These are phyloP conservation scores for Acronicta psi DNA, from an alignment of 2,888 invertebrate species.

Conservation along the genomic window DNA sequence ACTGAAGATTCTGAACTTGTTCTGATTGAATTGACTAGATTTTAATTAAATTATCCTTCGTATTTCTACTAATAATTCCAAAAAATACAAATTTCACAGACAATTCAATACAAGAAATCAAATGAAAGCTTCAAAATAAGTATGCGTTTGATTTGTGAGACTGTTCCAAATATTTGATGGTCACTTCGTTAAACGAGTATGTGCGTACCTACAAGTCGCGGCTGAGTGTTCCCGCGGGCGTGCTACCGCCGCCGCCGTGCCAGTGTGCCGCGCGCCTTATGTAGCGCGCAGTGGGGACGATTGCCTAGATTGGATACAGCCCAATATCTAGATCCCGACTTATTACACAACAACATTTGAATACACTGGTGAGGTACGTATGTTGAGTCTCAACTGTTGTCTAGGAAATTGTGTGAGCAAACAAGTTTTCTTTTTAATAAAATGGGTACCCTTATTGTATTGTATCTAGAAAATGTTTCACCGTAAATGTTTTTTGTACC, in stretches of 20 bases:
- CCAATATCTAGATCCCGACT: conserved; percentile 34
- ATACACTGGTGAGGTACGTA: conserved; percentile 19
- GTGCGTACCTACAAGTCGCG: background rate
- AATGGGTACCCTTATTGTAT: background rate
- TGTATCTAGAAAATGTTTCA: too few species aligned
- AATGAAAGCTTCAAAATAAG: background rate
- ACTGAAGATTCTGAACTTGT: too few species aligned
- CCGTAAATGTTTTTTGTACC: background rate
- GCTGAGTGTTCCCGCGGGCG: conserved; percentile 41
- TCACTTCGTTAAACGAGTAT: background rate
- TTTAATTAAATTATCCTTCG: background rate
- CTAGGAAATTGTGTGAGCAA: conserved; percentile 15
- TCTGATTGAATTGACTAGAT: too few species aligned
- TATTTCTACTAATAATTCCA: background rate
- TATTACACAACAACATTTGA: conserved; percentile 50
- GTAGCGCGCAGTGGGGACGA: conserved; percentile 52
- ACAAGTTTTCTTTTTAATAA: conserved; percentile 7
- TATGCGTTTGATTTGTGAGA: background rate
- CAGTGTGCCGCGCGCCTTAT: conserved; percentile 34
- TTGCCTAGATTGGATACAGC: conserved; percentile 61
- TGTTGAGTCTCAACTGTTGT: conserved; percentile 17
- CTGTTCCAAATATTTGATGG: background rate
- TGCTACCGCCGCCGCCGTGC: conserved; percentile 14
- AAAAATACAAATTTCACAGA: too few species aligned
- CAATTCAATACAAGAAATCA: too few species aligned